Percentiles rank a stretch among this genome's conserved stretches.
Conservation (phyloP, 2,797 vertebrate genomes). For the Gephyroberyx darwinii region DNA sequence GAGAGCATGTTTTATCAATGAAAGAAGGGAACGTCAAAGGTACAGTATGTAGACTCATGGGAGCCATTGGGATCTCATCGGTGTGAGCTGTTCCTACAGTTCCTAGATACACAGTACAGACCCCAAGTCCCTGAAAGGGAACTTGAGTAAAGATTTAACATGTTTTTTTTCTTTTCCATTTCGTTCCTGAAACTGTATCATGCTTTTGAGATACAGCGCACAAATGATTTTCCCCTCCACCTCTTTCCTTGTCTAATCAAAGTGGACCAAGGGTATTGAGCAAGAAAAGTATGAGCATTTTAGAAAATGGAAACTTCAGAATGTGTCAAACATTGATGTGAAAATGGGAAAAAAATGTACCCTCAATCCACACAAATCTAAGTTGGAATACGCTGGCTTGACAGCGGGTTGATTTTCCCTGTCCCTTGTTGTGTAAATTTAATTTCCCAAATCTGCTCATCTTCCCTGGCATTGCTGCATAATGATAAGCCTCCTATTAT, state of each 20-base stretch:
- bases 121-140: constrained; percentile 29
- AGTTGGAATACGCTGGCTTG: constrained; percentile 27
- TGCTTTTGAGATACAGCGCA: constrained; percentile 3
- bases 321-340: constrained; percentile 24
- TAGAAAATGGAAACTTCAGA: constrained; percentile 16
- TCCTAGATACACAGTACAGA: constrained; percentile 36
- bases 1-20: constrained; percentile 31
- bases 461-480: constrained; percentile 43
- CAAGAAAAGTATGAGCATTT: constrained; percentile 4
- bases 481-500: constrained; percentile 57
- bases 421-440: constrained; percentile 51
- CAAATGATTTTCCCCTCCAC: neutral
- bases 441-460: constrained; percentile 55
- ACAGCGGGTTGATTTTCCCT: constrained; percentile 47
- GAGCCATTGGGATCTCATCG: constrained; percentile 37
- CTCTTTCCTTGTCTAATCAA: constrained; percentile 24
- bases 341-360: constrained; percentile 19
- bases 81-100: constrained; percentile 1
- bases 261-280: constrained; percentile 15
- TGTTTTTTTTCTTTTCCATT: constrained; percentile 25
- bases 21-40: constrained; percentile 33
- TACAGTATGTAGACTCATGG: constrained; percentile 31
- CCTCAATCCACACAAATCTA: constrained; percentile 2
- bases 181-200: constrained; percentile 23
- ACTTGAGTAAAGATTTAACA: constrained; percentile 24